These are phyloP conservation scores for Electrona antarctica DNA, from an alignment of 2,113 vertebrate species.

Conservation along the genomic window DNA sequence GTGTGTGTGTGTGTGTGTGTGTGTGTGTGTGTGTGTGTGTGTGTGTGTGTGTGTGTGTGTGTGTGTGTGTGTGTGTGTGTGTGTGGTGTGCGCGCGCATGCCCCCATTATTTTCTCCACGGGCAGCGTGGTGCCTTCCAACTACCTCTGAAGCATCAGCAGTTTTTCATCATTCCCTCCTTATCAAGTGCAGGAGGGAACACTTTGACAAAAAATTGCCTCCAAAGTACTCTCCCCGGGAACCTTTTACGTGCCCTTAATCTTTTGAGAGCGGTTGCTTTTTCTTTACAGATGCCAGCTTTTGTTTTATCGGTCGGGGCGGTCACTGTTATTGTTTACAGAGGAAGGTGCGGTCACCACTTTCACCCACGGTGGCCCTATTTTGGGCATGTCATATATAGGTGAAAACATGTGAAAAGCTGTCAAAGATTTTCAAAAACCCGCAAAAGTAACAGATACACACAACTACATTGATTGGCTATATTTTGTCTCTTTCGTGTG, in stretches of 20 bases:
- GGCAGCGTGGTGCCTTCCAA: constrained; percentile 57
- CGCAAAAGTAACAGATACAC: neutral
- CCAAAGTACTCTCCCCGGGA: constrained; percentile 20
- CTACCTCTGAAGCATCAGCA: constrained; percentile 62
- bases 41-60: too few relatives aligned
- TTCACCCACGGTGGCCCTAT: too few relatives aligned
- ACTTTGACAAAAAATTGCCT: constrained; percentile 33
- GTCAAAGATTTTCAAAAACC: too few relatives aligned
- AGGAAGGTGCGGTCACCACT: too few relatives aligned
- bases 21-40: too few relatives aligned
- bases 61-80: too few relatives aligned
- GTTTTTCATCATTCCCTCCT: constrained; percentile 36
- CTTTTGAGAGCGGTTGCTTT: constrained; percentile 24
- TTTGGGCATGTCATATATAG: too few relatives aligned
- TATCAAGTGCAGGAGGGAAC: constrained; percentile 39
- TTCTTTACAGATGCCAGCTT: constrained; percentile 25
- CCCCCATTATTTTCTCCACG: constrained; percentile 64
- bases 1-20: too few relatives aligned
- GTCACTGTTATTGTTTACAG: neutral
- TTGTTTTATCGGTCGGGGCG: constrained; percentile 1
- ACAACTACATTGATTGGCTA: constrained; percentile 1
- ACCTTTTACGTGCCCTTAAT: constrained; percentile 39
- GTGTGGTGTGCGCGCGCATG: constrained; percentile 13
- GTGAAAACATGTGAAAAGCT: too few relatives aligned
- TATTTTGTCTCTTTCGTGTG: neutral